Evolutionary conservation across 2,797 vertebrate species (phyloP).

Genomic region (Sebastes jordani): DNA sequence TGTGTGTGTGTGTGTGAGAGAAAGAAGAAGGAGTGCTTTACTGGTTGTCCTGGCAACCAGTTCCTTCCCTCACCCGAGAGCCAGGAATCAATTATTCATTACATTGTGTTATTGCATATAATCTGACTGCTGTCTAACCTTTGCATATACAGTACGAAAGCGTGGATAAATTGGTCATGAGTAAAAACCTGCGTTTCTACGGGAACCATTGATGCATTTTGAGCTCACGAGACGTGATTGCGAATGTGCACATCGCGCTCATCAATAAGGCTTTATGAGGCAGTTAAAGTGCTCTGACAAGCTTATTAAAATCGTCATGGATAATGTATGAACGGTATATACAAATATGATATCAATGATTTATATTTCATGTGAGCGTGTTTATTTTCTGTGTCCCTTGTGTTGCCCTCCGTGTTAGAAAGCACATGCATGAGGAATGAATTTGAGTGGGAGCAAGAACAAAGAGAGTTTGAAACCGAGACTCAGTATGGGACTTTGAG

Average conservation of each 20-base stretch:
- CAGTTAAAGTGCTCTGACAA: background rate
- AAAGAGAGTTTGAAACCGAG: background rate
- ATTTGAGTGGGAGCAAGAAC: background rate
- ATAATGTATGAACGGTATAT: slow-evolving; percentile 3
- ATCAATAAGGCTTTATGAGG: slow-evolving; percentile 13
- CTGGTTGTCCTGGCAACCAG: slow-evolving; percentile 67
- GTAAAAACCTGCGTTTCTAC: background rate
- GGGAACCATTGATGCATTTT: slow-evolving; percentile 10
- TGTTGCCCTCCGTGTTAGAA: background rate
- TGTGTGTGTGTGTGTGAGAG: background rate
- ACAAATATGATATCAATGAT: slow-evolving; percentile 4
- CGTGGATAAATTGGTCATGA: slow-evolving; percentile 7
- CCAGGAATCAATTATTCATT: slow-evolving; percentile 71
- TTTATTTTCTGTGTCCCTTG: background rate
- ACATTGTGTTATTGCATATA: slow-evolving; percentile 64
- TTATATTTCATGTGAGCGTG: background rate
- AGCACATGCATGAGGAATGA: background rate
- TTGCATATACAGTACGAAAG: slow-evolving; percentile 27
- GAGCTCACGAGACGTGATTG: background rate
- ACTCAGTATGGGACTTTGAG: background rate
- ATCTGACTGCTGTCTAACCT: slow-evolving; percentile 42
- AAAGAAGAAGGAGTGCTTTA: slow-evolving; percentile 14
- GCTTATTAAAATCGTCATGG: slow-evolving; percentile 4
- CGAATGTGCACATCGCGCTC: background rate
- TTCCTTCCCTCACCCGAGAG: slow-evolving; percentile 31